Evolutionary conservation across 2,888 invertebrate genomes (phyloP).

Genomic region (Nomada goodeniana): DNA sequence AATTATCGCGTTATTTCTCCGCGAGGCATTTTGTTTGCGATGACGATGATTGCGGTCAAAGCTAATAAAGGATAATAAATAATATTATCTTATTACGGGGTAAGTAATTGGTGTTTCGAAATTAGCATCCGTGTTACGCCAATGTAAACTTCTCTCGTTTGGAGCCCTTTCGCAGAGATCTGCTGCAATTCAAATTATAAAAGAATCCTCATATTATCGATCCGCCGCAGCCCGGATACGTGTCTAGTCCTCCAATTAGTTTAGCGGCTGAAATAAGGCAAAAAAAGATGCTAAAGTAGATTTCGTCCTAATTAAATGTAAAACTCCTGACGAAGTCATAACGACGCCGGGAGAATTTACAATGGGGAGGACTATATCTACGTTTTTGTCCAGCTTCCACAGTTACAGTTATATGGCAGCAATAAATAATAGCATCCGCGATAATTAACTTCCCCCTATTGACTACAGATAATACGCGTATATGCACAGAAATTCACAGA

Average conservation of each 20-base stretch:
- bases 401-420: constrained; percentile 13
- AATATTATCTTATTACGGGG: constrained; percentile 38
- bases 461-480: constrained; percentile 29
- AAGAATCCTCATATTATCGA: constrained; percentile 15
- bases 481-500: not conserved
- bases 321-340: constrained; percentile 33
- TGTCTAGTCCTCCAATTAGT: constrained; percentile 28
- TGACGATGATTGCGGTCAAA: constrained; percentile 19
- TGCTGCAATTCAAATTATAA: constrained; percentile 18
- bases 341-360: constrained; percentile 10
- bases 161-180: not conserved
- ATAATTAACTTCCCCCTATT: constrained; percentile 54
- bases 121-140: constrained; percentile 15
- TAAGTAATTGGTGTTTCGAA: constrained; percentile 37
- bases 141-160: constrained; percentile 5
- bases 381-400: constrained; percentile 57
- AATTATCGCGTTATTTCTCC: constrained; percentile 60
- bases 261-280: not conserved
- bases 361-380: constrained; percentile 39
- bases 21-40: constrained; percentile 45
- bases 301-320: constrained; percentile 56
- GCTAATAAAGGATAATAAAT: constrained; percentile 24
- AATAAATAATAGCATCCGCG: constrained; percentile 53
- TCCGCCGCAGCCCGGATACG: not conserved
- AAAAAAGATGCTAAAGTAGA: constrained; percentile 17